A percentile compares a stretch with the other conserved stretches of the same genome.
These are phyloP conservation scores for Trigoniulus corallinus DNA, from an alignment of 1,140 invertebrate species.

Conservation along the genomic window DNA sequence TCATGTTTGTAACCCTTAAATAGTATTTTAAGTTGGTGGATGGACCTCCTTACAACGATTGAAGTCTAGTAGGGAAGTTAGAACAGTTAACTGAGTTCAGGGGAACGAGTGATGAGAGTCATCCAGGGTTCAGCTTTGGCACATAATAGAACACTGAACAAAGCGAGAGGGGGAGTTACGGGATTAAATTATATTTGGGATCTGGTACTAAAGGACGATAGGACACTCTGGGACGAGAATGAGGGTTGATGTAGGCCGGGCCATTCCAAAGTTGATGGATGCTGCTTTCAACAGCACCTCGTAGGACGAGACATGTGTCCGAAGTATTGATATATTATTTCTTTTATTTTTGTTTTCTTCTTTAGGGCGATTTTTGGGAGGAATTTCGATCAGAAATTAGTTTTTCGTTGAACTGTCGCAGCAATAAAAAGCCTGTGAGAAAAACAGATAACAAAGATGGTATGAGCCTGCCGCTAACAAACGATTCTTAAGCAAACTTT, in stretches of 20 bases:
- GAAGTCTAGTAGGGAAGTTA: too few relatives aligned
- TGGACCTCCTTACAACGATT: too few relatives aligned
- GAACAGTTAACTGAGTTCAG: too few relatives aligned
- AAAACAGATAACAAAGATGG: background rate
- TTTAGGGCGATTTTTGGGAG: conserved; percentile 17
- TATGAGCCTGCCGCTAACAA: background rate
- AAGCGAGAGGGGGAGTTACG: background rate
- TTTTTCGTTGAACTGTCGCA: conserved; percentile 17
- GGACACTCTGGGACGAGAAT: too few relatives aligned
- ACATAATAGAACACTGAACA: too few relatives aligned
- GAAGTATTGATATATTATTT: background rate
- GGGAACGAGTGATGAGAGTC: too few relatives aligned
- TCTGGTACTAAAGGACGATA: too few relatives aligned
- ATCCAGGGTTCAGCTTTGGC: too few relatives aligned
- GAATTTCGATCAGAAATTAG: conserved; percentile 17
- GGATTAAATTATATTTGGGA: background rate
- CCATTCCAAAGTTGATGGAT: background rate
- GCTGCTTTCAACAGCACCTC: background rate
- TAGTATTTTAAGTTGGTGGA: too few relatives aligned
- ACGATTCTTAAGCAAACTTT: too few relatives aligned
- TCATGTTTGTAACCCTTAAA: too few relatives aligned
- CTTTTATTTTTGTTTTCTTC: background rate
- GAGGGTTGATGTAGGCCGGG: background rate
- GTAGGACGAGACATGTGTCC: background rate
- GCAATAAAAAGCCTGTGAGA: conserved; percentile 18